Evolutionary conservation across 1,140 invertebrate genomes (phyloP), one percentile per base, ranked within the genome.

Genomic region (Lepidotrigona ventralis): DNA sequence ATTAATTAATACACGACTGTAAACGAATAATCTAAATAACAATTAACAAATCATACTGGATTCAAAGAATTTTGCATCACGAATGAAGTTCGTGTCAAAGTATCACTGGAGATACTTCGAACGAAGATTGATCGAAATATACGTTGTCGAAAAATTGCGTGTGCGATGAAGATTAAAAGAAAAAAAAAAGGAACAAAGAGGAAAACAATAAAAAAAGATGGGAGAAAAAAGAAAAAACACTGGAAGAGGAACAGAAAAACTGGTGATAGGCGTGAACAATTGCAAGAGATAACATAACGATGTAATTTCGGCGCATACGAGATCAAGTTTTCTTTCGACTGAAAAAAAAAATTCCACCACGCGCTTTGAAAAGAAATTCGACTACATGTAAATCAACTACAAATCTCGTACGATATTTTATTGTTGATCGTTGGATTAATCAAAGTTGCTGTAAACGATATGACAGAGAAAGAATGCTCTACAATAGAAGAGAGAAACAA

Each of bases 21-120:
- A 81, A 84, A 69, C 60, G 58, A 64, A 87, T 26, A 19, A 53
- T 66, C 33, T 83, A 81, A 79, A 86, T 88, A 76, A 83, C 33
- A 72, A 82, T 85, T 46, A 33, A 54, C 56, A 84, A 75, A 84
- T 70, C 46, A 68, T 51, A 26, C 2, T 56, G 19, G 54, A 39
- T 75, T 66, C 9, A 29, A 68, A 26, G n/a, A 46, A 77, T 21
- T 51, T 23, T 17, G 26, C 74, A 51, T 9, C 29, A 23, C 14
- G 33, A 11, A 60, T 64, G 23, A 19, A 77, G 1, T 14, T 8
- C 8, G 8, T 6, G 39, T 39, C 6, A 0, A 39, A 39, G 33
- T 3, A n/a, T n/a, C n/a, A 33, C 33, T 39, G 39, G 39, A 39
- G 6, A 39, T 39, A 39, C 39, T 8, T 39, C 39, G 39, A 46